Evolutionary conservation across 2,888 invertebrate genomes (phyloP), one percentile per base, ranked within the genome.

Genomic region (Zygothrica quintamaculata): DNA sequence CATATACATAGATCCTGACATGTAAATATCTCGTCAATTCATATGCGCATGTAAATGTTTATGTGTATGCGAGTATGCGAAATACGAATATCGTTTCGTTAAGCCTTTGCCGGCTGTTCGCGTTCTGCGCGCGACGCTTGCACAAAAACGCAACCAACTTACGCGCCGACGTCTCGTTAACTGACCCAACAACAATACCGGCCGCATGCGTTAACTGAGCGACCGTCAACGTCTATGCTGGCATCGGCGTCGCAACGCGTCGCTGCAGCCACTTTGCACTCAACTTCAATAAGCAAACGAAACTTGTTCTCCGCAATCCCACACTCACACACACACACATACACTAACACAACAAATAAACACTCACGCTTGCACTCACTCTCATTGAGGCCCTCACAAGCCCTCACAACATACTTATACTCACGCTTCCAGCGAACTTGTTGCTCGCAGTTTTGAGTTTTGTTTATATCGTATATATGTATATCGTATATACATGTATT

Each of bases 81-180:
- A 22, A 5, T 22, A 22, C 5, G 18, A 22, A 22, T 22, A 22
- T 12, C 39, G 29, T 39, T 46, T 48, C 25, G 37, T 18, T 52
- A 56, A 33, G 16, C 58, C 43, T 56, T 33, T 29, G 40, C n/a
- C 22, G 18, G 26, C 48, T 74, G 64, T 62, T 72, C 65, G 65
- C 62, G 67, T 58, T 68, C 58, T 70, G 75, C 75, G 70, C 72
- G 71, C 65, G 51, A 34, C 53, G 53, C 50, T 60, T 71, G 31
- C 33, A 33, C 25, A 47, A 73, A 67, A 74, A 74, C 75, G 78
- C 84, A 84, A 67, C 88, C 88, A 77, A 77, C 78, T 71, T 79
- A 77, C 87, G 84, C 87, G 86, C 77, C 82, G 75, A 65, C 77
- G 74, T 77, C 76, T 74, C 59, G 59, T 67, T 65, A 84, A 88